Percentiles rank a stretch among this genome's conserved stretches.
phyloP scores from a whole-genome alignment of 2,888 invertebrate species.

The Dromius quadrimaculatus region DNA sequence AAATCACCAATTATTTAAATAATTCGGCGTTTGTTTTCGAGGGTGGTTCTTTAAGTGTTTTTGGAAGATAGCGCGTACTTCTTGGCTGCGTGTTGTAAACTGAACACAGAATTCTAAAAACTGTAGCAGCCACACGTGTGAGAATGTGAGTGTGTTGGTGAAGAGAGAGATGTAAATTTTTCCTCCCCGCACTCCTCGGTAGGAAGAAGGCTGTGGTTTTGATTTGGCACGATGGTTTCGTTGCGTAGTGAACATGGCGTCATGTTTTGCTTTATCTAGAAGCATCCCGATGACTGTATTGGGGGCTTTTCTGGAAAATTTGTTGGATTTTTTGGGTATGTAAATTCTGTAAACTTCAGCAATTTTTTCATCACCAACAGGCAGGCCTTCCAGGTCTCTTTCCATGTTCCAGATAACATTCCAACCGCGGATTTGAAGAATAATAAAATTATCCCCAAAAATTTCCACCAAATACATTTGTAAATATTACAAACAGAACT shows the following conservation, averaged over 20 bases:
- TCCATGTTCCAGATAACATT: too few species aligned
- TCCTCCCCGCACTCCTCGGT: background rate
- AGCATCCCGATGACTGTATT: background rate
- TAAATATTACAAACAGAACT: too few species aligned
- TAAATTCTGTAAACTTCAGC: too few species aligned
- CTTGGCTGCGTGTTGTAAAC: constrained; percentile 21
- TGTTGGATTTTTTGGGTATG: too few species aligned
- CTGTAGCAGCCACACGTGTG: constrained; percentile 1
- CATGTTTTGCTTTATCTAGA: constrained; percentile 7
- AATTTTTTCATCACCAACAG: too few species aligned
- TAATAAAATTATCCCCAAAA: too few species aligned
- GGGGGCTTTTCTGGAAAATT: too few species aligned
- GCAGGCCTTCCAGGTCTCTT: too few species aligned
- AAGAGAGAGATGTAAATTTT: background rate
- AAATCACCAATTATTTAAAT: too few species aligned
- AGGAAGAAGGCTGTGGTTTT: constrained; percentile 11
- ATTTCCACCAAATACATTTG: too few species aligned
- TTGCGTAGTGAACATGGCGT: constrained; percentile 24
- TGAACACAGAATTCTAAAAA: constrained; percentile 12
- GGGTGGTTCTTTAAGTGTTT: background rate
- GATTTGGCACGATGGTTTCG: constrained; percentile 17
- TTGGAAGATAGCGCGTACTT: background rate
- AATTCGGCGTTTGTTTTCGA: too few species aligned
- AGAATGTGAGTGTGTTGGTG: background rate
- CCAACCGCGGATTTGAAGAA: too few species aligned